Evolutionary conservation across 2,113 vertebrate genomes (phyloP), one percentile per base, ranked within the genome.

Genomic region (Hipposideros armiger): DNA sequence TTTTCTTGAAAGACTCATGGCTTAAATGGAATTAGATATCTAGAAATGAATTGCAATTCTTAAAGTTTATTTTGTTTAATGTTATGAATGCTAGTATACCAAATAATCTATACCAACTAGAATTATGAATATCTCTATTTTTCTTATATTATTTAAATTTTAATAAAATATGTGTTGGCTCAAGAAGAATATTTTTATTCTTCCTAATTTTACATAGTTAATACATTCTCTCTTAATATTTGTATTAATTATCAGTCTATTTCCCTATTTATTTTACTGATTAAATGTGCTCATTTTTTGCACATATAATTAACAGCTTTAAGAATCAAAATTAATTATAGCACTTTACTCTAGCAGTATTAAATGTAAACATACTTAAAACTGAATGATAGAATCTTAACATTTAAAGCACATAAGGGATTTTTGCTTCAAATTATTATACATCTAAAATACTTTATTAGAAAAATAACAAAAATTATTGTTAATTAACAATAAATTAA

Each of bases 1-100:
- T 92, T 93, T 95, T 74, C 28, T 91, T 93, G 15, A 93, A 88
- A 95, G 87, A 87, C 22, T 54, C 9, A 24, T 40, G 32, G 54
- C 19, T 92, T 95, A 96, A 84, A 64, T 91, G 36, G 74, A 72
- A 77, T 93, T 91, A 72, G 50, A 83, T n/a, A 88, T 40, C 32
- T 74, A 24, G 64, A 87, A 97, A 92, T 97, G 87, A 93, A 93
- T 90, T 80, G 78, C 28, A 94, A 28, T 28, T 85, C 22, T 77
- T 47, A 77, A 92, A 92, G 47, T 70, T 93, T 72, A 67, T 67
- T 86, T 87, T 77, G 73, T 87, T 96, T 92, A 77, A 52, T 90
- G 14, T 94, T 90, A 87, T 45, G 1, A 86, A 72, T 95, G 70
- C 36, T 95, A 88, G 42, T 80, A 28, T 90, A 66, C 32, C 14